A percentile compares a stretch with the other conserved stretches of the same genome.
These are phyloP conservation scores for Argyrosomus japonicus DNA, from an alignment of 2,113 vertebrate species.

Conservation along the genomic window DNA sequence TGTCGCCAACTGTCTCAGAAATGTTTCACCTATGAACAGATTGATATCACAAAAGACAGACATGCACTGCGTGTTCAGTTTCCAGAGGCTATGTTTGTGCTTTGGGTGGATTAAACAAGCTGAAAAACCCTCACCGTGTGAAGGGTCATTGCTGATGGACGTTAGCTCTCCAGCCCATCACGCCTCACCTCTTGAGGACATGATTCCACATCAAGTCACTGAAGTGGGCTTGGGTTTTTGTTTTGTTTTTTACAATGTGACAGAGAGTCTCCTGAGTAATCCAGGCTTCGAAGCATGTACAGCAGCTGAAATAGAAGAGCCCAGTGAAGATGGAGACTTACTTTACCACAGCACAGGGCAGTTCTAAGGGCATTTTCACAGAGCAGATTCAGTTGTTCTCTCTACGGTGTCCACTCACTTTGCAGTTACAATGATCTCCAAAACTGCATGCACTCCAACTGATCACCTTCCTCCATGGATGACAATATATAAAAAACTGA, in stretches of 20 bases:
- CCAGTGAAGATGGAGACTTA: not conserved
- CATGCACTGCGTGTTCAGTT: not conserved
- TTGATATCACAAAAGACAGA: not conserved
- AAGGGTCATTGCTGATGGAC: not conserved
- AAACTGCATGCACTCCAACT: not conserved
- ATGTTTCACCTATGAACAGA: too few relatives aligned
- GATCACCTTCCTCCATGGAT: not conserved
- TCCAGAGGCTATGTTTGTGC: not conserved
- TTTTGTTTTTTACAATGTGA: not conserved
- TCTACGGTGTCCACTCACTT: not conserved
- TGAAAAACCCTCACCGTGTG: not conserved
- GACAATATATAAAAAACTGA: not conserved
- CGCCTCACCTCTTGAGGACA: conserved; percentile 22
- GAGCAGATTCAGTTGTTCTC: not conserved
- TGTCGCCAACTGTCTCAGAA: too few relatives aligned
- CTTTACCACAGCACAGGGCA: not conserved
- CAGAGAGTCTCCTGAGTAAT: conserved; percentile 18
- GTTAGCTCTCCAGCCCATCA: not conserved
- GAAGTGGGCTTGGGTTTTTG: conserved; percentile 37
- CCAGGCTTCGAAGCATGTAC: not conserved
- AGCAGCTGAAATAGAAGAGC: not conserved
- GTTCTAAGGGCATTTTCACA: not conserved
- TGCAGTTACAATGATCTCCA: not conserved
- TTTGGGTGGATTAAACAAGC: not conserved
- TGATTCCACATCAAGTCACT: conserved; percentile 5